A percentile compares a stretch with the other conserved stretches of the same genome.
These are phyloP conservation scores for Tringa solitaria DNA, from an alignment of 2,113 vertebrate genomes.

Conservation along the genomic window DNA sequence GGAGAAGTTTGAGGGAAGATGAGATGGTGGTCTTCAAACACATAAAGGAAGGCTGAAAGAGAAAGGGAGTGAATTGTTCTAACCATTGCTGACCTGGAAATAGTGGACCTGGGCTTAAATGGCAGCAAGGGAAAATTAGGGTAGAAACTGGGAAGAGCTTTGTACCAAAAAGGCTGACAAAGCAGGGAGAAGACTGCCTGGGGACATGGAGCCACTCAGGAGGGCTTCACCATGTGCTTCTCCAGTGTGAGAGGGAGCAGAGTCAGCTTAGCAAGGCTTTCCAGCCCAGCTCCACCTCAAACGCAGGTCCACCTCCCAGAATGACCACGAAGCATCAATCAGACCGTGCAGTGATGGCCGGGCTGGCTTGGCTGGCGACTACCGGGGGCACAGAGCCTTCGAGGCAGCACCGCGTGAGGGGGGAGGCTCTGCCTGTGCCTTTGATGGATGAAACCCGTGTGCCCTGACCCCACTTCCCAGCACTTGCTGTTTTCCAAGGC, in stretches of 20 bases:
- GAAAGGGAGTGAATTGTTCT: accelerated
- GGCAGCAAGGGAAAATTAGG: neutral
- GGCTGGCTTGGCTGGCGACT: neutral
- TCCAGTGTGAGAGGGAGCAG: accelerated
- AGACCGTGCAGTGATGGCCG: accelerated
- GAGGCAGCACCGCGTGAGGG: accelerated
- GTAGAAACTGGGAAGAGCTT: neutral
- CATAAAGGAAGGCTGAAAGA: neutral
- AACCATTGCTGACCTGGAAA: neutral
- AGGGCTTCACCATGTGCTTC: neutral
- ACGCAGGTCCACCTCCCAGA: neutral
- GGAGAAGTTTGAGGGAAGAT: neutral
- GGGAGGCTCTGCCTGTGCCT: neutral
- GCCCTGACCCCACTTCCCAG: neutral
- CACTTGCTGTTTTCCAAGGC: neutral
- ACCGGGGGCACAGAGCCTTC: accelerated
- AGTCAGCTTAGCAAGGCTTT: neutral
- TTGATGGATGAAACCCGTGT: neutral
- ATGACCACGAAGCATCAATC: accelerated
- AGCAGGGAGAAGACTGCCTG: neutral
- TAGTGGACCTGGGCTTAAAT: neutral
- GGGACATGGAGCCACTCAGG: accelerated
- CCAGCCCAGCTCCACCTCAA: neutral
- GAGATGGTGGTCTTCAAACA: neutral
- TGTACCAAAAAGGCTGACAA: too few relatives aligned